Evolutionary conservation across 2,113 vertebrate species (phyloP), one percentile per base, ranked within the genome.

Genomic region (Phyllopteryx taeniolatus): DNA sequence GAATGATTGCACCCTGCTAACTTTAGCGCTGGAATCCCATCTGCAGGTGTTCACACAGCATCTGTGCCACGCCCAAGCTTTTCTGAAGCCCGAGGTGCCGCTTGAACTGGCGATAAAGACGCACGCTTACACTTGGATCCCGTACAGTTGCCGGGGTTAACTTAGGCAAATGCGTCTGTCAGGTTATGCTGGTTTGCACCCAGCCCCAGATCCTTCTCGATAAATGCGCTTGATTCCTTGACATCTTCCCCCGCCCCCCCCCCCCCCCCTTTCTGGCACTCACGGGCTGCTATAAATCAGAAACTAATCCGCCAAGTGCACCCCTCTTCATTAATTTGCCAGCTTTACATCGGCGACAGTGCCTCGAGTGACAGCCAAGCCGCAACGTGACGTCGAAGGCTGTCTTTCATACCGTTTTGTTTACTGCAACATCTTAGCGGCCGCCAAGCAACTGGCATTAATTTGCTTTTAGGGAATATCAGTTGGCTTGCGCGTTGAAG

Each of bases 251-350:
- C 27, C 27, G n/a, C n/a, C n/a, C n/a, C n/a, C n/a, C n/a, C n/a
- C n/a, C n/a, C 15, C 13, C 11, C 11, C 13, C 13, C 15, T 51
- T 17, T 5, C 15, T 15, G 15, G 49, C 53, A 4, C 53, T 56
- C 53, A 8, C 31, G 3, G 31, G 17, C 59, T 35, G 31, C 59
- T 5, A 19, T 61, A 61, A 61, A 61, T 61, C 59, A 61, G 72
- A 88, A 89, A 82, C 80, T 89, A 91, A 91, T 91, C 91, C 86
- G 82, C 83, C 81, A 69, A 88, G 84, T 88, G 80, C 74, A 88
- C 87, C 85, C 89, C 79, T 83, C 87, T 89, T 92, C 82, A 89
- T 90, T 89, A 90, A 88, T 90, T 90, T 87, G 83, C 81, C 68
- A 56, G 83, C 78, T 83, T 79, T 72, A 83, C 83, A 64, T 87